Percentiles rank a stretch among this genome's conserved stretches.
Conservation (phyloP, 2,113 vertebrate species). For the Ciconia stormi region DNA sequence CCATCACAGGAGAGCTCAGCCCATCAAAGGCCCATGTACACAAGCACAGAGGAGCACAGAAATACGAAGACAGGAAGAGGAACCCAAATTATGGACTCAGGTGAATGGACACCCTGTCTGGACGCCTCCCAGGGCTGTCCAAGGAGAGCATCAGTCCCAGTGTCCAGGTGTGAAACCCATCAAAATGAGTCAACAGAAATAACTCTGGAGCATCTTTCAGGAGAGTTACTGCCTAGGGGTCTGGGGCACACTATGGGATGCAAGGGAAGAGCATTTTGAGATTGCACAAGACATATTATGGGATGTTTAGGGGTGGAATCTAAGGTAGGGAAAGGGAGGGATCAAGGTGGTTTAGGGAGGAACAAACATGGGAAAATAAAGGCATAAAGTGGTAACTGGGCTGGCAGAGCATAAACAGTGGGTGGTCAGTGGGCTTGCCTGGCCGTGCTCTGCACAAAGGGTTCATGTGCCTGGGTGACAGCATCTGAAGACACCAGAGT, state of each 20-base stretch:
- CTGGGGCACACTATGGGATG: background rate
- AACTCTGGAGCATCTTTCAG: background rate
- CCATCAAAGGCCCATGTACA: background rate
- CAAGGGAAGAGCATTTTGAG: background rate
- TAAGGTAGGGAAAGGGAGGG: background rate
- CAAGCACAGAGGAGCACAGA: background rate
- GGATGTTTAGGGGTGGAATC: background rate
- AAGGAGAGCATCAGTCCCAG: fast-evolving
- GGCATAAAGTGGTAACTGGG: background rate
- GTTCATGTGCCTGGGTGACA: background rate
- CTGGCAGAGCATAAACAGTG: background rate
- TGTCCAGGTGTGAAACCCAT: background rate
- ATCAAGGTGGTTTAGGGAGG: background rate
- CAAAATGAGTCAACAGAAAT: background rate
- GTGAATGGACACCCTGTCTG: background rate
- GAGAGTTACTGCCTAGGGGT: background rate
- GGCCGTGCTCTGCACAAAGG: background rate
- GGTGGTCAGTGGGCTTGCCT: background rate
- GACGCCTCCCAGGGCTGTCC: background rate
- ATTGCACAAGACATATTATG: background rate
- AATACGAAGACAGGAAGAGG: background rate
- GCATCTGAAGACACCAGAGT: background rate
- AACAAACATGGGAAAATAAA: background rate
- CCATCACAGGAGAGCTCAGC: background rate
- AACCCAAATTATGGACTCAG: background rate